These are phyloP conservation scores for Aporophyla lueneburgensis DNA, from an alignment of 2,888 invertebrate species.

Conservation along the genomic window DNA sequence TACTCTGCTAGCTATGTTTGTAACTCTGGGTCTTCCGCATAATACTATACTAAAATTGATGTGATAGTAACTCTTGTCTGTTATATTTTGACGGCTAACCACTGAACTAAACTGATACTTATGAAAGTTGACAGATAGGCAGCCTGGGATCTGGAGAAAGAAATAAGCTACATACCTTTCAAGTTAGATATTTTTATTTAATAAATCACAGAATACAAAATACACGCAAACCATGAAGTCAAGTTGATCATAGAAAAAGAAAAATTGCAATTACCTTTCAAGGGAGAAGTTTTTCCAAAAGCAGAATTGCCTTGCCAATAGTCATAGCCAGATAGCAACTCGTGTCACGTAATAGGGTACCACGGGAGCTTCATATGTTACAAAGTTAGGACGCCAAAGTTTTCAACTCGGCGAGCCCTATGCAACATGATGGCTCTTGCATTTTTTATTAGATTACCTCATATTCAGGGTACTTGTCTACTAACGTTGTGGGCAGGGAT, in stretches of 20 bases:
- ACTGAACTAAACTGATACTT: not conserved
- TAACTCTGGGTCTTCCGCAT: too few relatives aligned
- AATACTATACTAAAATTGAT: too few relatives aligned
- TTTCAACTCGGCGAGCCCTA: conserved; percentile 37
- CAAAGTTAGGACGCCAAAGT: conserved; percentile 45
- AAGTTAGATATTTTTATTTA: not conserved
- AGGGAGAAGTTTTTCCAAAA: not conserved
- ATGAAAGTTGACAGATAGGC: not conserved
- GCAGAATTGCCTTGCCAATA: too few relatives aligned
- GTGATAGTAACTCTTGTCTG: too few relatives aligned
- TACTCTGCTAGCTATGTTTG: too few relatives aligned
- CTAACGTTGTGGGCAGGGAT: not conserved
- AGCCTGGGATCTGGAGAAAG: not conserved
- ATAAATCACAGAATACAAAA: not conserved
- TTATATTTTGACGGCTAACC: too few relatives aligned
- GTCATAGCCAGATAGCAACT: conserved; percentile 10
- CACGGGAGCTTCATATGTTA: conserved; percentile 29
- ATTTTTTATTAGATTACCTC: conserved; percentile 59
- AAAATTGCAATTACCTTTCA: not conserved
- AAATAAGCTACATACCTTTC: not conserved
- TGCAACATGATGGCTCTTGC: conserved; percentile 46
- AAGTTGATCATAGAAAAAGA: not conserved
- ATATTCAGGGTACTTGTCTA: conserved; percentile 6
- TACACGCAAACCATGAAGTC: not conserved
- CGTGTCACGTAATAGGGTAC: not conserved